Base-by-base conservation (phyloP, 1,140 invertebrate species). In the Heterodera schachtii region DNA sequence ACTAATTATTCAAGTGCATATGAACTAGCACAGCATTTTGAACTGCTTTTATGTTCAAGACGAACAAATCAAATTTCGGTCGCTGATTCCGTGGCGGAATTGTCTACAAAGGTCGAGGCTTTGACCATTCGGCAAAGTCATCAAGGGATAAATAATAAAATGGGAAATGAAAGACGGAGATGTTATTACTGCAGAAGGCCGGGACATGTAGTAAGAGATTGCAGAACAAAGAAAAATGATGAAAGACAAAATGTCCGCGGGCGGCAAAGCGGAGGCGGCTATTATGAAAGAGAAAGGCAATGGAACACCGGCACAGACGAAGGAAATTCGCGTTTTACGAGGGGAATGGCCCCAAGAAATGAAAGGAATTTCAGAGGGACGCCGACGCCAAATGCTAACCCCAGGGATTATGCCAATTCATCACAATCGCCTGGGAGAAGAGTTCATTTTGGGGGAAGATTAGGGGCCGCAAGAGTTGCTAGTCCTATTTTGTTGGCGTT, bases 11-110 rank as follows among this genome's bases (percentile, higher is more conserved):
- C 70, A 8, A 41, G 21, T 1, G 73, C 73, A 8, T 73, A 73
- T 41, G 73, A 73, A 8, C 46, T 73, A 7, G 73, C 73, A 5
- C 73, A 73, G 7, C n/a, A 73, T 73, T 73, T 49, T 41, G 31
- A 73, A 41, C 6, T 73, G n/a, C 73, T 73, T 6, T 52, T 73
- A 7, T 5, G 3, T 2, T 31, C 73, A 8, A 3, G 73, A 21
- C 31, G 31, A 41, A 6, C n/a, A 5, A 73, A 8, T 8, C 46
- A 73, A 21, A 73, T 73, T 73, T 73, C 73, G n/a, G 73, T 73
- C 7, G 73, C 31, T 7, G 31, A 73, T 41, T 8, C 52, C n/a
- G 19, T 52, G 2, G 31, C 46, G 5, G 52, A 73, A 73, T 47
- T 73, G 7, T 9, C 57, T 3, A 60, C 57, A 16, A 60, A 60